phyloP scores from a whole-genome alignment of 2,113 vertebrate genomes.

The Xenopus tropicalis region DNA sequence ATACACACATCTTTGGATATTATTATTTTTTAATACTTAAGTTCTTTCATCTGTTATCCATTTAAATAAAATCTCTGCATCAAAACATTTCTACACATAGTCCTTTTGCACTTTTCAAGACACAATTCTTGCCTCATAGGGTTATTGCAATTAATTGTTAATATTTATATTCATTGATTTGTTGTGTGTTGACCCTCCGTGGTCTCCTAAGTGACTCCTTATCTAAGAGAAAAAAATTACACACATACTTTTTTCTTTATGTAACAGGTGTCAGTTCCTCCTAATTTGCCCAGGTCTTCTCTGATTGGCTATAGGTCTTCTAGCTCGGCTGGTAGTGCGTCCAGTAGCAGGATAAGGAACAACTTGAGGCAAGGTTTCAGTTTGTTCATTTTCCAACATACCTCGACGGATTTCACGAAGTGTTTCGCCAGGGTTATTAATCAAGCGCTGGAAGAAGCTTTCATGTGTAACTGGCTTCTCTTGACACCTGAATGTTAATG shows the following conservation, averaged over 20 bases:
- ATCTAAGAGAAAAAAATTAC: too few relatives aligned
- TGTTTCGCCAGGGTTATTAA: constrained; percentile 74
- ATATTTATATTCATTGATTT: too few relatives aligned
- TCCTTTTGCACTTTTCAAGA: not conserved
- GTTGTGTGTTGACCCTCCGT: too few relatives aligned
- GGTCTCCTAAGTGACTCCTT: too few relatives aligned
- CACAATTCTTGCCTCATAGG: not conserved
- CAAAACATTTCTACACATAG: not conserved
- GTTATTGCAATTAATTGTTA: not conserved
- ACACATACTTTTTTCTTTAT: too few relatives aligned
- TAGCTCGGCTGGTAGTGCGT: constrained; percentile 49
- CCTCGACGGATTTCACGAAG: constrained; percentile 81
- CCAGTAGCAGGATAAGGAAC: constrained; percentile 64
- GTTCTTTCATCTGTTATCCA: too few relatives aligned
- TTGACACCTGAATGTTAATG: constrained; percentile 83
- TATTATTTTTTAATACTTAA: too few relatives aligned
- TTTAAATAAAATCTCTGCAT: too few relatives aligned
- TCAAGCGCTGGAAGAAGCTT: constrained; percentile 88
- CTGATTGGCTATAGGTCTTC: constrained; percentile 51
- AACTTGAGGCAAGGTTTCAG: constrained; percentile 64
- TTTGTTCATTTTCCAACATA: constrained; percentile 69
- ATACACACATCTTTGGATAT: too few relatives aligned
- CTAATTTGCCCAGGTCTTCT: constrained; percentile 54
- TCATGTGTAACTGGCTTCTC: constrained; percentile 73
- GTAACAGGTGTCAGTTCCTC: not conserved